Percentiles rank a stretch among this genome's conserved stretches.
Conservation (phyloP, 2,113 vertebrate species). For the Callocephalon fimbriatum region DNA sequence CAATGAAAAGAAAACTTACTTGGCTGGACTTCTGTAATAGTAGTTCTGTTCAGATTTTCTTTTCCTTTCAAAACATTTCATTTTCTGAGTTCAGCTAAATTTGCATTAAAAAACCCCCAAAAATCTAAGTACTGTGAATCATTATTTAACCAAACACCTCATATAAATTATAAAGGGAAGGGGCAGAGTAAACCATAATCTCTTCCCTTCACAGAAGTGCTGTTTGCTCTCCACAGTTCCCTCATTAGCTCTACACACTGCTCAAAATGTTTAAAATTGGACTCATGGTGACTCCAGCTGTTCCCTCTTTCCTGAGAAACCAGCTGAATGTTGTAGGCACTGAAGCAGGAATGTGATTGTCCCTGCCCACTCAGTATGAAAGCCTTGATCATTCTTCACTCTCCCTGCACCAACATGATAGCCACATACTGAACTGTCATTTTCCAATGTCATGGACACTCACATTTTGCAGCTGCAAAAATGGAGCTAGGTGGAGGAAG, state of each 20-base stretch:
- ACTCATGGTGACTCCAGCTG: background rate
- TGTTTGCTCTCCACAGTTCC: background rate
- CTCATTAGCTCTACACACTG: background rate
- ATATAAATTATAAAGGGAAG: background rate
- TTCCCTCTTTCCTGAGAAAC: background rate
- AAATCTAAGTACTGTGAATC: accelerated
- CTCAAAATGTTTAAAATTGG: background rate
- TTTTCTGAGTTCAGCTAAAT: background rate
- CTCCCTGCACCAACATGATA: background rate
- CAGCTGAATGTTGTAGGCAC: background rate
- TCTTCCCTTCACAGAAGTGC: background rate
- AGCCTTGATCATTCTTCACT: background rate
- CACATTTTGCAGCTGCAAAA: background rate
- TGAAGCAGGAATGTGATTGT: background rate
- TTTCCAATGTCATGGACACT: background rate
- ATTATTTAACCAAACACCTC: background rate
- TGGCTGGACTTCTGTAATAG: background rate
- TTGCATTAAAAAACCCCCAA: accelerated
- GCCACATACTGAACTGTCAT: accelerated
- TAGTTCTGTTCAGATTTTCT: background rate
- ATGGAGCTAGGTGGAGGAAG: background rate
- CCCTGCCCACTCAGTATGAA: accelerated
- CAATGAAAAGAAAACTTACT: background rate
- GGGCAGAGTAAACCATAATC: background rate
- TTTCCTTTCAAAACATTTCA: background rate